Percentiles rank a stretch among this genome's conserved stretches.
Evolutionary conservation across 2,113 vertebrate species (phyloP).

Genomic region (Sialia sialis): DNA sequence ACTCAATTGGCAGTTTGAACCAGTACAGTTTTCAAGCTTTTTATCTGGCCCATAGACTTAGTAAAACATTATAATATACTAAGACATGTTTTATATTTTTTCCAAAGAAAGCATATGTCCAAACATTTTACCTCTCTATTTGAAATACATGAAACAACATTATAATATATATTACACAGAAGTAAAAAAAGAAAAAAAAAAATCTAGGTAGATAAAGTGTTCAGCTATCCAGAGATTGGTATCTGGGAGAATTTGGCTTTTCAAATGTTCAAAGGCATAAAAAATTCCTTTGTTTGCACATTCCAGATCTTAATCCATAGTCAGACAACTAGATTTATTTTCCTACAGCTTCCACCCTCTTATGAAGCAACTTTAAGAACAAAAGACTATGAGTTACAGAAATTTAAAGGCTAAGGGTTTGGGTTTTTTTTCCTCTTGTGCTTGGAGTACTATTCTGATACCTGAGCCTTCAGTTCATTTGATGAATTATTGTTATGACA

Average conservation of each 20-base stretch:
- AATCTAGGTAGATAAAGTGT: not conserved
- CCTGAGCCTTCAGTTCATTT: not conserved
- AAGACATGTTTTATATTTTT: not conserved
- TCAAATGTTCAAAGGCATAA: not conserved
- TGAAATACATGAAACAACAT: not conserved
- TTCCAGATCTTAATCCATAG: not conserved
- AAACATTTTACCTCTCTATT: not conserved
- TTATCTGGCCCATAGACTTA: not conserved
- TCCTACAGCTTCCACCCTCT: not conserved
- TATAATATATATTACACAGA: not conserved
- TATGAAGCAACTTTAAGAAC: not conserved
- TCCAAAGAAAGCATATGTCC: not conserved
- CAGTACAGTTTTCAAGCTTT: not conserved
- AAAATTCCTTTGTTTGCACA: not conserved
- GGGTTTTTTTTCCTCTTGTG: not conserved
- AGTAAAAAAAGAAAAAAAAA: not conserved
- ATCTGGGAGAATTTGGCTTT: not conserved
- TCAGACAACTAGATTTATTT: not conserved
- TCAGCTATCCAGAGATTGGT: not conserved
- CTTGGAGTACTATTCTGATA: not conserved
- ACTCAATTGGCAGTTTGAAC: not conserved
- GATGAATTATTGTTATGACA: slow-evolving; percentile 10
- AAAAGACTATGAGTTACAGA: not conserved
- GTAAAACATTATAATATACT: not conserved
- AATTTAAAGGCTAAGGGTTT: not conserved